Conservation (phyloP, 2,888 invertebrate genomes). For the Cephus nigrinus region DNA sequence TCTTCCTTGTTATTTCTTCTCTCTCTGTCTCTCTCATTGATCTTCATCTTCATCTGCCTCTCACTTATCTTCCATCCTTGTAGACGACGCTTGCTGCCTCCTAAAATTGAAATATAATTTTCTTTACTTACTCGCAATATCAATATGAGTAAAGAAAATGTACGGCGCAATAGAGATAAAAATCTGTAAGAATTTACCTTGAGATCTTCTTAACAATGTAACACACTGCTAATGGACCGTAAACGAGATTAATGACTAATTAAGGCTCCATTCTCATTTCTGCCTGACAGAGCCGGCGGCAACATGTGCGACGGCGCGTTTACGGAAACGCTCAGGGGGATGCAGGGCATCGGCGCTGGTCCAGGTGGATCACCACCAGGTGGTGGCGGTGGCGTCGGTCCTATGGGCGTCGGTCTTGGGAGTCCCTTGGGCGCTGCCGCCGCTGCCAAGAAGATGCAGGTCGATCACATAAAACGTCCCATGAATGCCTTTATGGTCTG, state of each 20-base stretch:
- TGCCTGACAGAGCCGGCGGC: constrained; percentile 75
- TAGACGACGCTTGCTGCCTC: no score
- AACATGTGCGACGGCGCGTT: constrained; percentile 79
- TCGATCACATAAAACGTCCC: constrained; percentile 93
- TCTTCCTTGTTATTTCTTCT: background rate
- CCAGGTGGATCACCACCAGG: constrained; percentile 68
- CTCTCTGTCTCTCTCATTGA: background rate
- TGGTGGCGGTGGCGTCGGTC: constrained; percentile 69
- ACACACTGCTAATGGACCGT: no score
- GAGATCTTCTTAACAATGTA: no score
- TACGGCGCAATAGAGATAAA: no score
- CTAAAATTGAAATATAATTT: no score
- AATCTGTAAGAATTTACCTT: no score
- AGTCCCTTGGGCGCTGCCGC: constrained; percentile 65
- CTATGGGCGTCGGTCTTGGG: constrained; percentile 67
- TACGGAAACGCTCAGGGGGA: constrained; percentile 73
- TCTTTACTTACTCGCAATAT: no score
- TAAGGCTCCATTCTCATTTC: no score
- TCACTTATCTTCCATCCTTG: background rate
- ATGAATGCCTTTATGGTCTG: constrained; percentile 99
- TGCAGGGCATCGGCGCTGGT: constrained; percentile 66
- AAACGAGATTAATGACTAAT: no score
- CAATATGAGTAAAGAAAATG: no score
- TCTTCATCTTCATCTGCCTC: background rate
- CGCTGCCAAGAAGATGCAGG: constrained; percentile 73